A percentile compares a stretch with the other conserved stretches of the same genome.
phyloP scores from a whole-genome alignment of 2,113 vertebrate species.

The Buteo buteo region DNA sequence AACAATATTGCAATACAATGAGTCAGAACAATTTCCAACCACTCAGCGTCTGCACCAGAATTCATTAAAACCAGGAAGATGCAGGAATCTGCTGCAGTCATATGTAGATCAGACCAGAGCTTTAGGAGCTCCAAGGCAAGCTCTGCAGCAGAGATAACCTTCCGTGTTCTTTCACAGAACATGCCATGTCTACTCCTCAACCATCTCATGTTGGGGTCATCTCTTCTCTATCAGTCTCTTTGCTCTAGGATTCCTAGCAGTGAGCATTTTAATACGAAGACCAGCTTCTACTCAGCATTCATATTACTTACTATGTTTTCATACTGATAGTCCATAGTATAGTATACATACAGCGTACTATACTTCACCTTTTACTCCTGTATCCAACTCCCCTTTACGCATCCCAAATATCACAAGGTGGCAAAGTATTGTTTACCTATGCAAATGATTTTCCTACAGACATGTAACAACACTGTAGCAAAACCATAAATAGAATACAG shows the following conservation, averaged over 20 bases:
- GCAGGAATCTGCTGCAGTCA: not conserved
- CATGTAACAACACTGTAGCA: not conserved
- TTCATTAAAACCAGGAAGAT: not conserved
- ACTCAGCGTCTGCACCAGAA: not conserved
- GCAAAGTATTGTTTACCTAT: not conserved
- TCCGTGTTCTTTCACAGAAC: not conserved
- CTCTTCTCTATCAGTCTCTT: not conserved
- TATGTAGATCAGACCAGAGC: not conserved
- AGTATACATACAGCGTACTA: not conserved
- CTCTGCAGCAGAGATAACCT: not conserved
- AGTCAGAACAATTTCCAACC: not conserved
- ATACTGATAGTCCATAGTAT: not conserved
- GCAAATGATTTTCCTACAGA: not conserved
- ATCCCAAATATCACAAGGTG: not conserved
- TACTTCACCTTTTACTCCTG: not conserved
- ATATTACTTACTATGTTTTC: not conserved
- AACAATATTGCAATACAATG: not conserved
- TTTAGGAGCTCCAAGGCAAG: not conserved
- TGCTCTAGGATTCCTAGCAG: not conserved
- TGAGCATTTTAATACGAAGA: not conserved
- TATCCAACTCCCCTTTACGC: not conserved
- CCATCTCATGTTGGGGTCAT: not conserved
- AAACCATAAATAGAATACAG: not conserved
- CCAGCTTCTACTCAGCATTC: not conserved
- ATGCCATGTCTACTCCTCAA: not conserved